phyloP scores from a whole-genome alignment of 2,797 vertebrate species.

The Semaprochilodus insignis region DNA sequence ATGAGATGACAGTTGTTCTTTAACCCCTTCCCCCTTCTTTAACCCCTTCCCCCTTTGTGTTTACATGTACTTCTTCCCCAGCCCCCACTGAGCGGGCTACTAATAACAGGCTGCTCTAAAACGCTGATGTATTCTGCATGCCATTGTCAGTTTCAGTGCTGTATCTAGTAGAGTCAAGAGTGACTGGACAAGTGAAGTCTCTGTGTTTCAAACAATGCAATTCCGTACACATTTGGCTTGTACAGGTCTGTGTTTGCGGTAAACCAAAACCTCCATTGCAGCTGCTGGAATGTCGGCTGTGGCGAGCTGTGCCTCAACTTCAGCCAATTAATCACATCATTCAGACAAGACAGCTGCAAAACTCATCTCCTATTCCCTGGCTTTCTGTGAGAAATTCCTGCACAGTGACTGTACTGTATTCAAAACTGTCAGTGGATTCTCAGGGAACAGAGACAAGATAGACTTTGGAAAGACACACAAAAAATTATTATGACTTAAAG shows the following conservation, averaged over 20 bases:
- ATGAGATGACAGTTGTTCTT: not conserved
- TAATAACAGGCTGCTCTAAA: slow-evolving; percentile 5
- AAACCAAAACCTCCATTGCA: slow-evolving; percentile 1
- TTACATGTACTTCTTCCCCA: not conserved
- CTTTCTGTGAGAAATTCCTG: slow-evolving; percentile 21
- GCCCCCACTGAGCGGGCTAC: not conserved
- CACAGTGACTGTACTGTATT: not conserved
- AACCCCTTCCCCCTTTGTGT: not conserved
- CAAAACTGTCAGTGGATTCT: not conserved
- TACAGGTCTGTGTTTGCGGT: slow-evolving; percentile 10
- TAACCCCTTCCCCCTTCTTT: not conserved
- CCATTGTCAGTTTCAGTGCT: not conserved
- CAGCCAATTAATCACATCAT: slow-evolving; percentile 31
- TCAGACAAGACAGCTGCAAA: slow-evolving; percentile 42
- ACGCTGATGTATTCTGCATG: not conserved
- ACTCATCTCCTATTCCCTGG: not conserved
- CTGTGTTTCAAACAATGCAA: slow-evolving; percentile 9
- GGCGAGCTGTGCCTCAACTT: slow-evolving; percentile 17
- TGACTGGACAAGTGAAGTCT: not conserved
- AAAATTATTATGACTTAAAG: not conserved
- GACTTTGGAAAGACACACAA: not conserved
- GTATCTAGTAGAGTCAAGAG: not conserved
- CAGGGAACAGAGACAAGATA: not conserved
- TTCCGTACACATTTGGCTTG: not conserved
- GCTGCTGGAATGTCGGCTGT: slow-evolving; percentile 33